Percentiles rank a stretch among this genome's conserved stretches.
Conservation (phyloP, 2,888 invertebrate species). For the Pachymerium ferrugineum region DNA sequence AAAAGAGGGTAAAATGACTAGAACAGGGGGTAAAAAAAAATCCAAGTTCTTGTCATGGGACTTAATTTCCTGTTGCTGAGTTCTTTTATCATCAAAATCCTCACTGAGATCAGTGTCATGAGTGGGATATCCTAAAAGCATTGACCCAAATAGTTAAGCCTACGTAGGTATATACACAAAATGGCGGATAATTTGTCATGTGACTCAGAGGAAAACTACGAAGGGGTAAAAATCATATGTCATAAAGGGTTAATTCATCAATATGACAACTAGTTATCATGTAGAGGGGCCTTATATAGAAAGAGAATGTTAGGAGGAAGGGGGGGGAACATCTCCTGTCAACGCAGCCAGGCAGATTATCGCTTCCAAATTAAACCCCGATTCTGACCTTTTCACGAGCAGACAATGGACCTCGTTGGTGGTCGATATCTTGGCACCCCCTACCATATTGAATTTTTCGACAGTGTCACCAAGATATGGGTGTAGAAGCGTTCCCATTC, state of each 20-base stretch:
- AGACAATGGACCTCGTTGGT: constrained; percentile 27
- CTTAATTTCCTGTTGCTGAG: constrained; percentile 16
- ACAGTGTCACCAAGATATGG: constrained; percentile 33
- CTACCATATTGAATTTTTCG: constrained; percentile 31
- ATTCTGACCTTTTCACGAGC: constrained; percentile 25
- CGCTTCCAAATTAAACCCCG: constrained; percentile 32
- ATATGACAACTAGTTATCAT: not conserved
- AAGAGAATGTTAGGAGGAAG: not conserved
- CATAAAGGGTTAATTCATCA: not conserved
- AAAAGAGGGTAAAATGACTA: not conserved
- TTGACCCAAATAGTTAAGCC: constrained; percentile 20
- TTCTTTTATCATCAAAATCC: constrained; percentile 10
- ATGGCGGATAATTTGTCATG: too few relatives aligned
- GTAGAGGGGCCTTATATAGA: not conserved
- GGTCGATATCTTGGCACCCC: constrained; percentile 32
- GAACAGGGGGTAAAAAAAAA: not conserved
- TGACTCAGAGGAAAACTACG: too few relatives aligned
- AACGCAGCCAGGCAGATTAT: constrained; percentile 30
- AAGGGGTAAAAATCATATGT: too few relatives aligned
- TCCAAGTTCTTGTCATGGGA: not conserved
- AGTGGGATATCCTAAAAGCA: constrained; percentile 6
- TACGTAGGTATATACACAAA: too few relatives aligned
- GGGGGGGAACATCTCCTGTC: constrained; percentile 20
- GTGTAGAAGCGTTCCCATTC: not conserved
- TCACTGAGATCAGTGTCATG: not conserved